Evolutionary conservation across 2,888 invertebrate genomes (phyloP), one percentile per base, ranked within the genome.

Genomic region (Morpho achilles): DNA sequence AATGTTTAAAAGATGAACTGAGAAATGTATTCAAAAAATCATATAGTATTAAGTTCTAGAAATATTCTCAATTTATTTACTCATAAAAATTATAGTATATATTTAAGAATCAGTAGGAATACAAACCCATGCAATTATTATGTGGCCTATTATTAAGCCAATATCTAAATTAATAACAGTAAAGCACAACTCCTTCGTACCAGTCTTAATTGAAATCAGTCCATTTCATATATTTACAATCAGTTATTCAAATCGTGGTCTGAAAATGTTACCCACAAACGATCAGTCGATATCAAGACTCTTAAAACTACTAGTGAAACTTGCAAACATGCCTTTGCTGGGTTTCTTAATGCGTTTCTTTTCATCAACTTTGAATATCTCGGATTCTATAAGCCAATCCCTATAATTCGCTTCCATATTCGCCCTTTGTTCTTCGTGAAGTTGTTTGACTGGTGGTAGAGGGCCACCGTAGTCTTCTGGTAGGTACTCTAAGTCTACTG

Each of bases 391-490:
- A 67, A 94, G 67, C 94, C 94, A 94, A 10, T 92, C 90, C 49
- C 84, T 83, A 68, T 94, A 94, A 62, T 92, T 92, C 8, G 87
- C 84, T 64, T 92, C 91, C 85, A 94, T 86, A 22, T 88, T 81
- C 61, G 86, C 86, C 7, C 92, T 85, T 53, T 93, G 92, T 65
- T 90, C 91, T 62, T 92, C 92, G 54, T 93, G 87, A n/a, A 93
- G 80, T 58, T 87, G 80, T 51, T 92, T 91, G 0, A 92, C 82
- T 0, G 91, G 64, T 0, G 89, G 86, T 0, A 91, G 82, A 8
- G 92, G 91, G 39, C 94, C 94, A 50, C 93, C 94, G 63, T 93
- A 94, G 68, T 94, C 94, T 76, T 87, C 82, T 0, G 91, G 88
- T 1, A 91, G 70, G 0, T 86, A 79, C 56, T 83, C 85, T 64